These are phyloP conservation scores for Actinia tenebrosa DNA, from an alignment of 64 coral and sea anemone species.

Conservation along the genomic window DNA sequence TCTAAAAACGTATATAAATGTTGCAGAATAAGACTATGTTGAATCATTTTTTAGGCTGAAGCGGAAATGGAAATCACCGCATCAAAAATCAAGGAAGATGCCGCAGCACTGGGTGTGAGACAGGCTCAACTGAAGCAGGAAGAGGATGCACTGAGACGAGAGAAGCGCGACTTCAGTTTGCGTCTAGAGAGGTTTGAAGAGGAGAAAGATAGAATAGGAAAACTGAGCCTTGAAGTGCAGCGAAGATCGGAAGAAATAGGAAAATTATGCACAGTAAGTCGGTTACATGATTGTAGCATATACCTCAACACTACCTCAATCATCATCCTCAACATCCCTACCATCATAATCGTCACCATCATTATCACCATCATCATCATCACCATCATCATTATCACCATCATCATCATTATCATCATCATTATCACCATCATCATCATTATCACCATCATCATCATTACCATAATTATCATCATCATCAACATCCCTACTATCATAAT, in stretches of 20 bases:
- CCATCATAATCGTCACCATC: too few species aligned
- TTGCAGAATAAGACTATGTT: neutral
- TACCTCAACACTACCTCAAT: too few species aligned
- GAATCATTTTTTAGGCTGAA: slow-evolving; percentile 60
- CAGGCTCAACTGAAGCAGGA: slow-evolving; percentile 76
- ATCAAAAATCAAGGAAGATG: slow-evolving; percentile 68
- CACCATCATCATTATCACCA: too few species aligned
- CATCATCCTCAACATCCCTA: too few species aligned
- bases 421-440: too few species aligned
- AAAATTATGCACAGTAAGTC: slow-evolving; percentile 73
- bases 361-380: too few species aligned
- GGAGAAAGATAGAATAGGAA: slow-evolving; percentile 88
- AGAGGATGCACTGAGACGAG: slow-evolving; percentile 71
- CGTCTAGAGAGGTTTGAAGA: slow-evolving; percentile 45
- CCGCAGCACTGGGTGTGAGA: slow-evolving; percentile 48
- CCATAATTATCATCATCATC: too few species aligned
- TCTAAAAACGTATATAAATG: neutral
- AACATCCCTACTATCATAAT: too few species aligned
- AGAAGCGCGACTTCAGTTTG: slow-evolving; percentile 59
- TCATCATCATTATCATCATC: too few species aligned
- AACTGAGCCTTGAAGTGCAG: slow-evolving; percentile 83
- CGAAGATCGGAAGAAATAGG: slow-evolving; percentile 79
- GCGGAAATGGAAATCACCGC: slow-evolving; percentile 75
- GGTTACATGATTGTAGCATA: too few species aligned
- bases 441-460: too few species aligned